These are phyloP conservation scores for Lamprotornis superbus DNA, from an alignment of 2,113 vertebrate genomes.

Conservation along the genomic window DNA sequence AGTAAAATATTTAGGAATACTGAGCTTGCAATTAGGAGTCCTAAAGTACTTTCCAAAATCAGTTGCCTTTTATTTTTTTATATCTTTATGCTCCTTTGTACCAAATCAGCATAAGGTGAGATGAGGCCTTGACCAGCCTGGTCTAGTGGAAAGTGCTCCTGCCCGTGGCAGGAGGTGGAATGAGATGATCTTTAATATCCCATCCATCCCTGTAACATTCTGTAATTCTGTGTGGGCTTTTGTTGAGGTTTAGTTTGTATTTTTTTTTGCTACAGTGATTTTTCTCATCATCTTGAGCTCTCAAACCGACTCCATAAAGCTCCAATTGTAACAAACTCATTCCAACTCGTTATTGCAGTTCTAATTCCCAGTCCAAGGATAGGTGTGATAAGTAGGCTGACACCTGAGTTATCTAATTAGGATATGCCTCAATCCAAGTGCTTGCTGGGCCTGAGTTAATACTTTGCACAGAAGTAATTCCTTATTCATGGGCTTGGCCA, in stretches of 20 bases:
- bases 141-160: background rate
- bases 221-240: background rate
- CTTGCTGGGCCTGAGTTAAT: background rate
- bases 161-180: background rate
- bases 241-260: background rate
- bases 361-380: background rate
- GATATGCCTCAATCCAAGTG: background rate
- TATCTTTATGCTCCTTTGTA: background rate
- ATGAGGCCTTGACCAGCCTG: background rate
- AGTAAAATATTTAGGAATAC: background rate
- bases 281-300: background rate
- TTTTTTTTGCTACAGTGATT: background rate
- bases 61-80: background rate
- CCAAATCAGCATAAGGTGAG: background rate
- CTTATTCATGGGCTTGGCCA: constrained; percentile 1
- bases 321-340: background rate
- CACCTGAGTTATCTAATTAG: background rate
- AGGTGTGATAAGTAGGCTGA: background rate
- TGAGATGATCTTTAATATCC: background rate
- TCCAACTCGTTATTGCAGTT: background rate
- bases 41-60: background rate
- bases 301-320: background rate
- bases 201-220: background rate
- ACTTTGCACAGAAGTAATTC: constrained; percentile 20
- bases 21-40: background rate